phyloP scores from a whole-genome alignment of 1,140 invertebrate genomes.

The Zophobas atratus region DNA sequence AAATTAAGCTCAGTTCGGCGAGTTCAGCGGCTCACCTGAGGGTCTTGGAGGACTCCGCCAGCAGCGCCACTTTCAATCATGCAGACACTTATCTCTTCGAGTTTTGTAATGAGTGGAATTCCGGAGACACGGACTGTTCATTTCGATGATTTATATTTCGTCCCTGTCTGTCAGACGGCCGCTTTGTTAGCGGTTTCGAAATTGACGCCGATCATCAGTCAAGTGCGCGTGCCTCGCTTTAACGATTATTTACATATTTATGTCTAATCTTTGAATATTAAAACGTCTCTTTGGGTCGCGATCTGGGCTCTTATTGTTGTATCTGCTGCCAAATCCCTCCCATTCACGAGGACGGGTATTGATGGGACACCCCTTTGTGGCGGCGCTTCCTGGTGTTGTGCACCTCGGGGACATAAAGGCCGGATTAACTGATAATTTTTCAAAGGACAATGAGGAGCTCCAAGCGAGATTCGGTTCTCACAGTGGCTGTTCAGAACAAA shows the following conservation, averaged over 20 bases:
- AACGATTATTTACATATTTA: conserved; percentile 52
- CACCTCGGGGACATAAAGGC: conserved; percentile 40
- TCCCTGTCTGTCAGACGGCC: conserved; percentile 21
- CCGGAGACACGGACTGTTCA: conserved; percentile 24
- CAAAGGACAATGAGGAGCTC: not conserved
- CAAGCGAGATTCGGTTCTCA: too few species aligned
- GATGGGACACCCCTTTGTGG: conserved; percentile 30
- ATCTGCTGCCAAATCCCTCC: conserved; percentile 21
- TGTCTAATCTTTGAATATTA: conserved; percentile 50
- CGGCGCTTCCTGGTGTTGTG: too few species aligned
- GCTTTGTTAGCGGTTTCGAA: conserved; percentile 49
- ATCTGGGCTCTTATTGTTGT: conserved; percentile 32
- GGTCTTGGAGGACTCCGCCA: conserved; percentile 15
- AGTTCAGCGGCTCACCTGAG: conserved; percentile 52
- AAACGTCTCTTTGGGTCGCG: conserved; percentile 46
- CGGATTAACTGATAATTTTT: conserved; percentile 50
- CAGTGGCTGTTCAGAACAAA: too few species aligned
- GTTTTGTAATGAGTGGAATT: conserved; percentile 43
- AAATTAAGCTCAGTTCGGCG: conserved; percentile 54
- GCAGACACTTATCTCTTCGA: conserved; percentile 10
- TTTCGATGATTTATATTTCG: conserved; percentile 48
- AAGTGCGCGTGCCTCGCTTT: conserved; percentile 48
- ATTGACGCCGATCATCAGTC: conserved; percentile 48
- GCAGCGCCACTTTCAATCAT: conserved; percentile 31
- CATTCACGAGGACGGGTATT: conserved; percentile 43